Evolutionary conservation across 2,888 invertebrate species (phyloP), one percentile per base, ranked within the genome.

Genomic region (Temnothorax unifasciatus): DNA sequence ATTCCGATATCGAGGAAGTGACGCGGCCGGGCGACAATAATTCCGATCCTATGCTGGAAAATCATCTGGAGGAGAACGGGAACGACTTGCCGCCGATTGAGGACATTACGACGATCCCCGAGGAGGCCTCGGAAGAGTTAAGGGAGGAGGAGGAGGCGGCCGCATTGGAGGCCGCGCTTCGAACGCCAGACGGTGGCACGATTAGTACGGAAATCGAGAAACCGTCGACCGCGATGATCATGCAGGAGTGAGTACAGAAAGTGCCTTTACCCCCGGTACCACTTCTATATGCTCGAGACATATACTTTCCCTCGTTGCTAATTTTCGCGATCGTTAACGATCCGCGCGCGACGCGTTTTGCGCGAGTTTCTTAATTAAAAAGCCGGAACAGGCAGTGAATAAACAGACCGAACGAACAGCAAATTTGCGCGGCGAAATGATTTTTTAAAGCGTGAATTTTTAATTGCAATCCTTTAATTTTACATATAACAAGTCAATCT

Each of bases 1-100:
- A 98, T 95, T 98, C 98, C 29, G 98, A 98, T 94, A 98, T 98
- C 92, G 98, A 98, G 94, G 98, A 98, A 95, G 97, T 98, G 93
- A 96, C 96, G 81, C 97, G 97, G 66, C 97, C 97, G 81, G 96
- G 97, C 71, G 96, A 96, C 92, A 96, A 96, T 92, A 95, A 95
- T 83, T 96, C 96, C 66, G 95, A 95, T 90, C 93, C 92, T 47
- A 91, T 93, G 90, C 89, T 94, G 76, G 93, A 92, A 54, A 93
- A 92, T 61, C 93, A 93, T 47, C 88, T 94, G 63, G 94, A 93
- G 77, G 94, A 94, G 79, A 93, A 92, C 81, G 93, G 92, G 47
- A 92, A 90, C 87, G 93, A 93, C 54, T 87, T 94, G 81, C 93
- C 93, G 41, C 92, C 92, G 50, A 91, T 94, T 77, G 95, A 95